phyloP scores from a whole-genome alignment of 1,140 invertebrate genomes.

The Papilio dardanus region DNA sequence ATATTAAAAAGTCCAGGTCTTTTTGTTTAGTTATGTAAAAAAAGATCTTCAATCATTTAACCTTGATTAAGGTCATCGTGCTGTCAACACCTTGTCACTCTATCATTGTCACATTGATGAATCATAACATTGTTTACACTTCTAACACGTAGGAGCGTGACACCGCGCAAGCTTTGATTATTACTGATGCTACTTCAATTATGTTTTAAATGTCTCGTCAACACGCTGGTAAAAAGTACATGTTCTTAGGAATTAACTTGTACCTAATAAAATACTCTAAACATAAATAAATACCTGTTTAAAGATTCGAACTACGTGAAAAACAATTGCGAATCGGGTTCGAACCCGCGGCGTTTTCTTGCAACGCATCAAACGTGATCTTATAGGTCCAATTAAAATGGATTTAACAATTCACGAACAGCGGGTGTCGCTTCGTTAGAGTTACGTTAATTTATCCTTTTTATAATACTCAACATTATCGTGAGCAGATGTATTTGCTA shows the following conservation, averaged over 20 bases:
- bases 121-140: constrained; percentile 21
- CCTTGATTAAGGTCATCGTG: neutral
- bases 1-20: no score
- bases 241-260: neutral
- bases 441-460: constrained; percentile 31
- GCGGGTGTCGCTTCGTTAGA: constrained; percentile 33
- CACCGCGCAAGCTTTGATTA: neutral
- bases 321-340: constrained; percentile 22
- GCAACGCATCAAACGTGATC: constrained; percentile 25
- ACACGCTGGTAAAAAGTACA: no score
- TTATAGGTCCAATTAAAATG: constrained; percentile 39
- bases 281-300: neutral
- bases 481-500: constrained; percentile 17
- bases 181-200: neutral
- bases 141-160: constrained; percentile 6
- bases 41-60: neutral
- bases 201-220: no score
- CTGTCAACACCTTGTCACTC: neutral
- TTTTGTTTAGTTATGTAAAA: no score
- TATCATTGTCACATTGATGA: neutral
- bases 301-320: constrained; percentile 8
- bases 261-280: neutral
- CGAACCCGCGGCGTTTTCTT: constrained; percentile 19
- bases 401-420: constrained; percentile 39
- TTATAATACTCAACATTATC: constrained; percentile 6